These are phyloP conservation scores for Emesis russula DNA, from an alignment of 2,888 invertebrate species.

Conservation along the genomic window DNA sequence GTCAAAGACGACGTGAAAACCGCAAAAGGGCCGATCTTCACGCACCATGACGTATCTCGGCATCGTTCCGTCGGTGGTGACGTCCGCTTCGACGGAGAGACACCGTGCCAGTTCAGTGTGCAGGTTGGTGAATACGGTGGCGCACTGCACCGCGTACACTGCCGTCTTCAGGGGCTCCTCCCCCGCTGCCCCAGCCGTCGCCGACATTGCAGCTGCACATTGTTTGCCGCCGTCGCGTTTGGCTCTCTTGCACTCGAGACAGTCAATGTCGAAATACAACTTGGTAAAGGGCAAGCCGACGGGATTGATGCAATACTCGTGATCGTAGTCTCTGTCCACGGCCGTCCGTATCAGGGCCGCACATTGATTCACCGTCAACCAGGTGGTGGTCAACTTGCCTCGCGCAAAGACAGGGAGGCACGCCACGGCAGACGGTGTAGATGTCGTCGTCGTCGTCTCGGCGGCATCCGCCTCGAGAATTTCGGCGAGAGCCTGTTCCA, in stretches of 20 bases:
- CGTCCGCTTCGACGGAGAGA: constrained; percentile 36
- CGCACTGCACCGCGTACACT: constrained; percentile 27
- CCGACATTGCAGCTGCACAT: constrained; percentile 13
- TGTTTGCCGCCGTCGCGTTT: constrained; percentile 16
- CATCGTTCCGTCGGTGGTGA: constrained; percentile 16
- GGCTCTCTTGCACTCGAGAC: constrained; percentile 31
- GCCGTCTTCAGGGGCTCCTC: constrained; percentile 28
- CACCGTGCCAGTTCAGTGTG: constrained; percentile 36
- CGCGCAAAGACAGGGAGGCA: constrained; percentile 37
- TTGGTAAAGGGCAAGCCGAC: constrained; percentile 32
- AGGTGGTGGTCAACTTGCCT: constrained; percentile 34
- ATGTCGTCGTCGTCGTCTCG: not conserved
- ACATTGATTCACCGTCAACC: constrained; percentile 36
- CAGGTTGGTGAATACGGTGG: constrained; percentile 36
- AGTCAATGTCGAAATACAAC: constrained; percentile 40
- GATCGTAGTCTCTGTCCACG: constrained; percentile 38
- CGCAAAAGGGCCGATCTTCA: constrained; percentile 36
- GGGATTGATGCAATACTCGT: constrained; percentile 37
- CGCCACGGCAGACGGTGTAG: constrained; percentile 14
- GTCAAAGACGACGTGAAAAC: constrained; percentile 35
- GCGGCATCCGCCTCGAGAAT: constrained; percentile 14
- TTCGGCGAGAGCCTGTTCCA: constrained; percentile 36
- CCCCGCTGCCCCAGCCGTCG: not conserved
- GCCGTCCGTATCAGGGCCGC: constrained; percentile 25
- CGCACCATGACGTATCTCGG: constrained; percentile 38